phyloP scores from a whole-genome alignment of 2,888 invertebrate species.

The Dynastes tityus region DNA sequence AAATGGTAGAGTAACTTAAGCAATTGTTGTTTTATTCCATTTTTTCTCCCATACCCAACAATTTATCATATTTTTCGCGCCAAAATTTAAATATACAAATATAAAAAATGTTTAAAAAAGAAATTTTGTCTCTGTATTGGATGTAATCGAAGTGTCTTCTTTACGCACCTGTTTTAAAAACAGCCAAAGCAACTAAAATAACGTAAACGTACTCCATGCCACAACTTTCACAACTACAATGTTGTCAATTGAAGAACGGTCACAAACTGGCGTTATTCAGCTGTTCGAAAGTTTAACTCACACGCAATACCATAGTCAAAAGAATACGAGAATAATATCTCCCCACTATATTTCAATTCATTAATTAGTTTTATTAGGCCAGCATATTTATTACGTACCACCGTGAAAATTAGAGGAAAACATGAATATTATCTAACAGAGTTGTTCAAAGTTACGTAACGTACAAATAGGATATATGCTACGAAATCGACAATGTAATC shows the following conservation, averaged over 20 bases:
- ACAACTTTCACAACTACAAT: constrained; percentile 30
- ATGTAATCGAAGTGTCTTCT: neutral
- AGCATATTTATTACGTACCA: constrained; percentile 19
- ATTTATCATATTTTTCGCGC: neutral
- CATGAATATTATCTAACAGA: neutral
- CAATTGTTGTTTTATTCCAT: too few relatives aligned
- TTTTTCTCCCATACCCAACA: too few relatives aligned
- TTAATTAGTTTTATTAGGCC: constrained; percentile 36
- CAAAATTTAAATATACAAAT: neutral
- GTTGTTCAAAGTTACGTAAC: constrained; percentile 2
- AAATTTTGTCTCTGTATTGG: neutral
- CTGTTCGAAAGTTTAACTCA: constrained; percentile 38
- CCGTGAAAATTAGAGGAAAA: constrained; percentile 28
- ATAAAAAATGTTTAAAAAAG: neutral
- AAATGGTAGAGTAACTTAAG: too few relatives aligned
- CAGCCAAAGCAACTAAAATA: constrained; percentile 23
- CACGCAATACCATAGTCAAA: constrained; percentile 17
- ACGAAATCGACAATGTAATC: neutral
- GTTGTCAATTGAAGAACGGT: constrained; percentile 27
- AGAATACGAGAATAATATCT: constrained; percentile 7
- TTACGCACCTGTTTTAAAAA: constrained; percentile 30
- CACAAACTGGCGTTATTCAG: constrained; percentile 24
- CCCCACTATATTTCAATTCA: constrained; percentile 17
- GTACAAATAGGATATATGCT: neutral
- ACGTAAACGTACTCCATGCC: constrained; percentile 29